Conservation (phyloP, 2,888 invertebrate genomes). For the Pheosia tremula region DNA sequence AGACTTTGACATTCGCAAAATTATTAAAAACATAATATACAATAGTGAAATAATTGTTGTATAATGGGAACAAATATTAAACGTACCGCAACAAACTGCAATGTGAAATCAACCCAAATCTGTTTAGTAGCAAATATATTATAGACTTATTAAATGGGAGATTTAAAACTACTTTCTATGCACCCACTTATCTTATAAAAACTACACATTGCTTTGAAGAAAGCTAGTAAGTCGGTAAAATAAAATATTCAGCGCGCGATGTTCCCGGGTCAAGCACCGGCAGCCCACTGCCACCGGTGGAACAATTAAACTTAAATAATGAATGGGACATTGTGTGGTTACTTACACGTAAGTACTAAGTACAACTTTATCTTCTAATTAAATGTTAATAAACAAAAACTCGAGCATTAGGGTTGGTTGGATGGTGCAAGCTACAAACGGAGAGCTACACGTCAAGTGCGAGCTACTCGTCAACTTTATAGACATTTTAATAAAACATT, state of each 20-base stretch:
- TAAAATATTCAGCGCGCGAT: conserved; percentile 25
- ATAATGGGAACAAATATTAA: too few species aligned
- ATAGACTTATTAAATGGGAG: too few species aligned
- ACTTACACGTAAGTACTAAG: conserved; percentile 50
- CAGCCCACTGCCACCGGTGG: conserved; percentile 11
- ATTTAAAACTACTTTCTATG: too few species aligned
- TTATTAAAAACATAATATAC: too few species aligned
- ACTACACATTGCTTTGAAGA: neutral
- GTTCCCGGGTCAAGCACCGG: conserved; percentile 39
- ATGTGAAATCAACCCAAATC: too few species aligned
- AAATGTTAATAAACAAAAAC: conserved; percentile 78
- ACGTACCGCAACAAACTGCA: too few species aligned
- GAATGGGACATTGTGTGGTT: conserved; percentile 52
- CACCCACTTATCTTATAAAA: too few species aligned
- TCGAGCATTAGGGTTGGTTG: conserved; percentile 38
- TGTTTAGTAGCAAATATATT: too few species aligned
- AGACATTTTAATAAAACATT: too few species aligned
- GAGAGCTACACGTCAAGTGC: neutral
- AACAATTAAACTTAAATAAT: conserved; percentile 57
- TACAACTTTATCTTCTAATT: conserved; percentile 73
- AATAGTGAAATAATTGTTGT: too few species aligned
- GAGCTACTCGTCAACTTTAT: too few species aligned
- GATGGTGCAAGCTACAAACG: conserved; percentile 36
- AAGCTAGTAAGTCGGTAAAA: conserved; percentile 3
- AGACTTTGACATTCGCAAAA: too few species aligned